These are phyloP conservation scores for Etia nguti DNA, from an alignment of 2,113 vertebrate genomes.

Conservation along the genomic window DNA sequence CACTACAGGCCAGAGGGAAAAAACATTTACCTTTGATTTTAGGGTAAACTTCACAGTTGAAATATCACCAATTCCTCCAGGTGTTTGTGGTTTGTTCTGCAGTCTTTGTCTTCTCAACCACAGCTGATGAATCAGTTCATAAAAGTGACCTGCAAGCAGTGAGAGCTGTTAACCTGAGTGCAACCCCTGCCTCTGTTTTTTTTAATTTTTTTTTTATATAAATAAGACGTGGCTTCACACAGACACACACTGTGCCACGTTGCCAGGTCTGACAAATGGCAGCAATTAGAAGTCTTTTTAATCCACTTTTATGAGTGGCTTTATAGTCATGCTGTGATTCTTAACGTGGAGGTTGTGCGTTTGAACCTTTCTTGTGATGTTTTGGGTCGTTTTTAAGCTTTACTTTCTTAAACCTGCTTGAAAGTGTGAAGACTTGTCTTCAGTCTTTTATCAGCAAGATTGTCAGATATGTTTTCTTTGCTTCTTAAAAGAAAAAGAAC, in stretches of 20 bases:
- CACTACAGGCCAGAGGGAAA: not conserved
- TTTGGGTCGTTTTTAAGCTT: not conserved
- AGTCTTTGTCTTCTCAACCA: not conserved
- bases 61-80: not conserved
- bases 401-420: not conserved
- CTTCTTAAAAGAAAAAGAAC: not conserved
- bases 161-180: not conserved
- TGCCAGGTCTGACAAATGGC: conserved; percentile 18
- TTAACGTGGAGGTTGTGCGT: not conserved
- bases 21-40: not conserved
- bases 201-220: fast-evolving
- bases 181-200: not conserved
- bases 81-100: not conserved
- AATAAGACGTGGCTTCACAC: not conserved
- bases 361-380: not conserved
- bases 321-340: conserved; percentile 20
- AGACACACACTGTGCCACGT: not conserved
- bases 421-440: not conserved
- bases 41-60: not conserved
- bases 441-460: not conserved
- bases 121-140: not conserved
- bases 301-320: conserved; percentile 17
- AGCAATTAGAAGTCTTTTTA: conserved; percentile 20
- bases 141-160: not conserved
- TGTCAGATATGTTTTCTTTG: not conserved